Evolutionary conservation across 92 coral and sea anemone genomes (phyloP).

Genomic region (Siderastrea radians): DNA sequence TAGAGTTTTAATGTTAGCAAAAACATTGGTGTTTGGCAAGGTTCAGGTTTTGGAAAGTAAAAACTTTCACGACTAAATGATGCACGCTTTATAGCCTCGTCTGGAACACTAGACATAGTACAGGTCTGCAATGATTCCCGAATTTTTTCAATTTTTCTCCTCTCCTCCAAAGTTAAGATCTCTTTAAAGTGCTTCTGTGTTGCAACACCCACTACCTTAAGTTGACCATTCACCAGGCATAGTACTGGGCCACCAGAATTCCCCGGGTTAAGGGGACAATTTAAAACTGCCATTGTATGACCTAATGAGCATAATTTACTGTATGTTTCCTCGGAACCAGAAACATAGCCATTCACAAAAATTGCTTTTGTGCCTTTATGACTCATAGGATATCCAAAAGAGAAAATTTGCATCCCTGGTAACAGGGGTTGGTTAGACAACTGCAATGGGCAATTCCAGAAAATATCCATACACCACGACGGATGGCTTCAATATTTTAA

Average conservation of each 20-base stretch:
- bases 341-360: conserved; percentile 22
- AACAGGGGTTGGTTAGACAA: neutral
- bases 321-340: neutral
- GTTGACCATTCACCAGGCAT: neutral
- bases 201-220: conserved; percentile 22
- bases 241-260: conserved; percentile 31
- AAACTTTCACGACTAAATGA: too few relatives aligned
- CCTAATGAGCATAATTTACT: too few relatives aligned
- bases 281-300: neutral
- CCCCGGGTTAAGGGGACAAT: conserved; percentile 11
- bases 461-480: too few relatives aligned
- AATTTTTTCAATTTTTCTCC: neutral
- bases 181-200: conserved; percentile 26
- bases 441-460: too few relatives aligned
- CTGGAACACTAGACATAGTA: neutral
- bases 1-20: conserved; percentile 13
- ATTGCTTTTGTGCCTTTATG: neutral
- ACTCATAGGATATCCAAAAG: conserved; percentile 25
- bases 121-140: neutral
- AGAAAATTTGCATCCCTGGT: conserved; percentile 10
- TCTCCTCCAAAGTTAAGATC: neutral
- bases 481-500: too few relatives aligned
- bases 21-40: neutral
- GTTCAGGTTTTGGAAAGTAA: too few relatives aligned
- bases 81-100: neutral